These are phyloP conservation scores for Rhyacichthys aspro DNA, from an alignment of 2,797 vertebrate genomes.

Conservation along the genomic window DNA sequence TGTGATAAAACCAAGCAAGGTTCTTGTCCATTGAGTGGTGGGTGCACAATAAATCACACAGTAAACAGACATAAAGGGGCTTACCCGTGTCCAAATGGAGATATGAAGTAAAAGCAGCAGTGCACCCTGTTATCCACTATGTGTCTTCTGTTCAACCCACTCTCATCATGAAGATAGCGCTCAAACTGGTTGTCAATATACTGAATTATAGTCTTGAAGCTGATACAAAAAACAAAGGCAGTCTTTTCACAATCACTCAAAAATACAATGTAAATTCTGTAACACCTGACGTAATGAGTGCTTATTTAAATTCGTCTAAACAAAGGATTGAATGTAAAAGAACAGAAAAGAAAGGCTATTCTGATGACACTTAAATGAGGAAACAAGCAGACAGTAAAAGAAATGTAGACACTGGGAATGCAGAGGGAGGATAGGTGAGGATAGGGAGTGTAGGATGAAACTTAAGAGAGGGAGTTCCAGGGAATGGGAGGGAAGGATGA, in stretches of 20 bases:
- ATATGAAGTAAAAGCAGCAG: slow-evolving; percentile 99
- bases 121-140: slow-evolving; percentile 97
- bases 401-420: slow-evolving; percentile 35
- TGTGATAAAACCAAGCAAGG: too few relatives aligned
- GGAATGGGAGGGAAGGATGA: slow-evolving; percentile 34
- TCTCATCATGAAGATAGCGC: slow-evolving; percentile 96
- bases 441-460: slow-evolving; percentile 41
- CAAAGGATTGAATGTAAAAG: slow-evolving; percentile 41
- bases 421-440: slow-evolving; percentile 32
- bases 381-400: slow-evolving; percentile 7
- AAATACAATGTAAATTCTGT: background rate
- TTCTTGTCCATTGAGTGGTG: too few relatives aligned
- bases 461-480: slow-evolving; percentile 28
- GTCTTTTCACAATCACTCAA: background rate
- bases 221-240: slow-evolving; percentile 50
- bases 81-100: slow-evolving; percentile 96
- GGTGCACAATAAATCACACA: too few relatives aligned
- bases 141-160: slow-evolving; percentile 93
- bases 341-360: slow-evolving; percentile 6
- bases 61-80: background rate
- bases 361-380: slow-evolving; percentile 9
- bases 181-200: slow-evolving; percentile 99
- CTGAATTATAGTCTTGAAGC: slow-evolving; percentile 97
- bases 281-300: too few relatives aligned
- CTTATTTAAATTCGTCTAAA: too few relatives aligned